Percentiles rank a stretch among this genome's conserved stretches.
These are phyloP conservation scores for Suncus etruscus DNA, from an alignment of 2,113 vertebrate genomes.

Conservation along the genomic window DNA sequence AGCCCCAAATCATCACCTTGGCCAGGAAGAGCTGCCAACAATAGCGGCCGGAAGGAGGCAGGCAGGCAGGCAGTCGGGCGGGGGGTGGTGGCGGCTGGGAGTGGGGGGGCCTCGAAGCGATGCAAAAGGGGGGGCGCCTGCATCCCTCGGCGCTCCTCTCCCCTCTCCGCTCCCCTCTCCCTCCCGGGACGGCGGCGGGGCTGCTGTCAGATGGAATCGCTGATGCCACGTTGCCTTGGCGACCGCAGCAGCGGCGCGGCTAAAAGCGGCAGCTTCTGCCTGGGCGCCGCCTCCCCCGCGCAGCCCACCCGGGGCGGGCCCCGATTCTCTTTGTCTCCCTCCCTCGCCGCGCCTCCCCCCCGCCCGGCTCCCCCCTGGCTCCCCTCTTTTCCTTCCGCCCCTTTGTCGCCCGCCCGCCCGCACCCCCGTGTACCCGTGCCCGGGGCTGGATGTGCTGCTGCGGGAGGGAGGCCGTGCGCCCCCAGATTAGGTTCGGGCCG, in stretches of 20 bases:
- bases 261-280: constrained; percentile 69
- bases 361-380: neutral
- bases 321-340: constrained; percentile 68
- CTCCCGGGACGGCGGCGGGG: constrained; percentile 72
- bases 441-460: neutral
- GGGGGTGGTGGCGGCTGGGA: neutral
- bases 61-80: neutral
- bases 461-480: neutral
- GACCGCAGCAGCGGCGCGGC: constrained; percentile 79
- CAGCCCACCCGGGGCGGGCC: constrained; percentile 61
- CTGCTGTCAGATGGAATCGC: constrained; percentile 90
- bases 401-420: constrained; percentile 11
- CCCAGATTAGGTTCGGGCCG: neutral
- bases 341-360: neutral
- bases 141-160: neutral
- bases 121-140: constrained; percentile 20
- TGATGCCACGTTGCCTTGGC: constrained; percentile 90
- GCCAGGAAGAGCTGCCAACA: constrained; percentile 59
- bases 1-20: constrained; percentile 66
- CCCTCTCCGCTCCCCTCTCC: constrained; percentile 5
- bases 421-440: neutral
- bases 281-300: constrained; percentile 32
- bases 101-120: too few species aligned
- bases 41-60: neutral
- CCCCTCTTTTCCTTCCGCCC: accelerated